A percentile compares a stretch with the other conserved stretches of the same genome.
Conservation (phyloP, 2,797 vertebrate species). For the Limosa lapponica region DNA sequence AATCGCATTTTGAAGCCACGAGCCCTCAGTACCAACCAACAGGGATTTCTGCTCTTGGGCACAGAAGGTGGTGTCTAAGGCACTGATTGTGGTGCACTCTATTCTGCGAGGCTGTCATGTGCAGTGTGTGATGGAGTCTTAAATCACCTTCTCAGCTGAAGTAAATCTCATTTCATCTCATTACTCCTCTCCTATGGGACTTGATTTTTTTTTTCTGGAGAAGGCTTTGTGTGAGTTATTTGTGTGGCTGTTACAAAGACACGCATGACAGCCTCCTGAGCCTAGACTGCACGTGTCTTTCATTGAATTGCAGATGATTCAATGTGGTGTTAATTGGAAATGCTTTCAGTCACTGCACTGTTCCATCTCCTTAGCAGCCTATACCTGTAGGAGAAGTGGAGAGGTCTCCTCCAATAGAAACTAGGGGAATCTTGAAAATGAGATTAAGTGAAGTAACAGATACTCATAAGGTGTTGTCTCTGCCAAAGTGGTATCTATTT, state of each 20-base stretch:
- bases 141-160: not conserved
- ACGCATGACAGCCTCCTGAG: not conserved
- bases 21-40: not conserved
- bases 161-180: not conserved
- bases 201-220: not conserved
- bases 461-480: not conserved
- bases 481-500: not conserved
- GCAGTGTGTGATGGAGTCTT: not conserved
- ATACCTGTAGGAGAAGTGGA: not conserved
- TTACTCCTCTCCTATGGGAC: not conserved
- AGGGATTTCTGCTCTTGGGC: not conserved
- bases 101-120: not conserved
- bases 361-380: not conserved
- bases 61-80: not conserved
- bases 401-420: not conserved
- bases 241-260: not conserved
- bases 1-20: not conserved
- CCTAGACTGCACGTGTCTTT: not conserved
- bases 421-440: not conserved
- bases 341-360: not conserved
- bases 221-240: not conserved
- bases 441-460: not conserved
- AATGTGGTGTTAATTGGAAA: not conserved
- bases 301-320: slow-evolving; percentile 12
- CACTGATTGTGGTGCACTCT: not conserved